phyloP scores from a whole-genome alignment of 2,113 vertebrate species.

The Entomyzon cyanotis region DNA sequence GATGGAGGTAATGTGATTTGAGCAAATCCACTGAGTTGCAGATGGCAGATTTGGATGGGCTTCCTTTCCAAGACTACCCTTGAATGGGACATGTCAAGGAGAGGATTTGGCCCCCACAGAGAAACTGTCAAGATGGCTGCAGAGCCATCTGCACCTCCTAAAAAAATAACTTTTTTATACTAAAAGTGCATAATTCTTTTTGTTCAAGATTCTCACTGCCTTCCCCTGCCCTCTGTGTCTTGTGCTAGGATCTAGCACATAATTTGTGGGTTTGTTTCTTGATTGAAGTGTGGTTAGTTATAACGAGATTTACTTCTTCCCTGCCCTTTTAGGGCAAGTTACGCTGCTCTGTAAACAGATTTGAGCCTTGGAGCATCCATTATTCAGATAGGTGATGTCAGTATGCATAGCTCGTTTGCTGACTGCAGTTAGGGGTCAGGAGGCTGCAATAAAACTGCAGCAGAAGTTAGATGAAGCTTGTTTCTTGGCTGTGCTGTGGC shows the following conservation, averaged over 20 bases:
- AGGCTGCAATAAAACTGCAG: background rate
- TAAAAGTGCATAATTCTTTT: background rate
- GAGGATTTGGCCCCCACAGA: background rate
- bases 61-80: background rate
- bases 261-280: background rate
- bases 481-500: background rate
- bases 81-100: background rate
- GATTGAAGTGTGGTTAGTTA: background rate
- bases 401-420: background rate
- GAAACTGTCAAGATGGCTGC: background rate
- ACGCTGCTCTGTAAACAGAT: background rate
- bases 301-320: background rate
- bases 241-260: background rate
- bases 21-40: background rate
- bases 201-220: background rate
- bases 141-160: background rate
- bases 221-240: background rate
- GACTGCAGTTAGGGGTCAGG: background rate
- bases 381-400: constrained; percentile 5
- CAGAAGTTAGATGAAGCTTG: constrained; percentile 1
- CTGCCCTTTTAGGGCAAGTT: background rate
- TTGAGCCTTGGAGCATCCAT: background rate
- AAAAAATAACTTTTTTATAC: background rate
- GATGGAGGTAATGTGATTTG: background rate
- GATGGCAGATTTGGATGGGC: background rate